Evolutionary conservation across 2,888 invertebrate species (phyloP), one percentile per base, ranked within the genome.

Genomic region (Drosophila paramelanica): DNA sequence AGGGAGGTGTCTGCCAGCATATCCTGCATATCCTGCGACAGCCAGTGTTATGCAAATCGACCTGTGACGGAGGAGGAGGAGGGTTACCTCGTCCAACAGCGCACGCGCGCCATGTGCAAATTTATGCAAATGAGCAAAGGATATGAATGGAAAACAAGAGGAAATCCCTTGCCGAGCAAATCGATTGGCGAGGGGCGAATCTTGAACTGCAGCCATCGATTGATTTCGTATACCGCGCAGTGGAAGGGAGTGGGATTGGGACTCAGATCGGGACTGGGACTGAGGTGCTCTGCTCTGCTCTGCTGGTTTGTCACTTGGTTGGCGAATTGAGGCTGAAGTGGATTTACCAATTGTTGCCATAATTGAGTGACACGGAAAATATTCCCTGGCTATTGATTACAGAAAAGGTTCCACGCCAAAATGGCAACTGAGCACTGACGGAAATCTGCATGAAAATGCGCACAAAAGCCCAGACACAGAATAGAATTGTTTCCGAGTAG

Each of bases 31-130:
- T 57, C 49, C 46, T 46, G 49, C 46, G 11, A n/a, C 58, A 77
- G 77, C 61, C 79, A 79, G 81, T 88, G 90, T 90, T 91, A 91
- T 91, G 90, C 91, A 81, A 91, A 91, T 90, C 83, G 69, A 90
- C 90, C 90, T 91, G 91, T 55, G 68, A 50, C 39, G 27, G 53
- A 62, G 60, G 67, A 71, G 75, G 69, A 66, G 56, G 36, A 46
- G 41, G 46, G 13, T 20, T 36, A 31, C n/a, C 49, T 47, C 46
- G 42, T 45, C 41, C 42, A 53, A 57, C 57, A 53, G 69, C 84
- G 73, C 81, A 84, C 84, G 74, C 86, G 83, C 73, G 67, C 69
- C 60, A 51, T 59, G 46, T 76, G 73, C 45, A 83, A 82, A 75
- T 76, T 68, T 89, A 88, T 89, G 88, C 82, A 88, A 89, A 88